Conservation (phyloP, 2,797 vertebrate genomes). For the Epinephelus awoara region DNA sequence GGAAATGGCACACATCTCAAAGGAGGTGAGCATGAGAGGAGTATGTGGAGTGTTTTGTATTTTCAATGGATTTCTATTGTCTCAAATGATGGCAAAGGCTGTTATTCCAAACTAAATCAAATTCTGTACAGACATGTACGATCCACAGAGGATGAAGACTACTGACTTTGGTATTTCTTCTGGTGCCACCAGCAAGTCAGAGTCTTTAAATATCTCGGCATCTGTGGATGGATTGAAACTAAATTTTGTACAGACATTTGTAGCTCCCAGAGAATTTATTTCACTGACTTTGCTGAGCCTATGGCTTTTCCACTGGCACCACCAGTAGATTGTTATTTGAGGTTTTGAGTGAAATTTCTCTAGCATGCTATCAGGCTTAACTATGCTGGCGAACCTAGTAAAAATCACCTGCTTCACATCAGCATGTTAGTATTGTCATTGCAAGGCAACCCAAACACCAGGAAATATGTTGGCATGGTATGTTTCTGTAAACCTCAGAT, state of each 20-base stretch:
- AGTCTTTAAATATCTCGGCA: not conserved
- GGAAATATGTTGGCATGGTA: no score
- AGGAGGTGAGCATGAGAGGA: conserved; percentile 52
- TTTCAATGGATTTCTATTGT: not conserved
- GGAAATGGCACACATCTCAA: not conserved
- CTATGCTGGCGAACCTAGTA: no score
- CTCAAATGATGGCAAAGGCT: not conserved
- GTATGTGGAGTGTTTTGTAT: not conserved
- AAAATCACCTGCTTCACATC: no score
- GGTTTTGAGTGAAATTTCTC: not conserved
- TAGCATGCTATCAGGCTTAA: not conserved
- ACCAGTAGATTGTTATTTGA: not conserved
- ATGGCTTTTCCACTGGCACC: not conserved
- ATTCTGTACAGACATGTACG: not conserved
- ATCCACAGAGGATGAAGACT: not conserved
- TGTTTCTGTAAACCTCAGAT: no score
- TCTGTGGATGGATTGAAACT: no score
- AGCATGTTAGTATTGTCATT: no score
- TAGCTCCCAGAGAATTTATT: not conserved
- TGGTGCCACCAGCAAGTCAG: not conserved
- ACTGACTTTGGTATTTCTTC: not conserved
- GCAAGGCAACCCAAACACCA: no score
- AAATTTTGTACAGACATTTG: not conserved
- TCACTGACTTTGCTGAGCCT: not conserved
- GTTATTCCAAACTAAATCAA: not conserved